These are phyloP conservation scores for Micoletzkya japonica DNA, from an alignment of 2,888 invertebrate genomes.

Conservation along the genomic window DNA sequence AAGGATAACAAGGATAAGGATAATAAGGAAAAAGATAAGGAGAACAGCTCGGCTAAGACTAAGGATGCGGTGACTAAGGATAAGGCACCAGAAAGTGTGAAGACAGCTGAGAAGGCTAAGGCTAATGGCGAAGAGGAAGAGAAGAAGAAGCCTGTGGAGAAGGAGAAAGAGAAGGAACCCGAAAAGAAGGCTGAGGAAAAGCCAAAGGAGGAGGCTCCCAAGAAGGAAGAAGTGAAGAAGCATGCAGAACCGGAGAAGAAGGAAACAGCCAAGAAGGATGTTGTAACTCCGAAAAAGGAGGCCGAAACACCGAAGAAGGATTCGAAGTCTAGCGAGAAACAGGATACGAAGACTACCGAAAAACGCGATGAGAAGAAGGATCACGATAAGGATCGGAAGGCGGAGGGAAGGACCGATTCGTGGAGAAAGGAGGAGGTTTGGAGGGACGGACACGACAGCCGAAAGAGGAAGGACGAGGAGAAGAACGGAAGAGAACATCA, in stretches of 20 bases:
- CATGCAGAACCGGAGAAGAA: neutral
- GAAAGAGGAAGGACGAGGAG: neutral
- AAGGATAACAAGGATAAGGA: neutral
- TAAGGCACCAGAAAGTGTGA: too few species aligned
- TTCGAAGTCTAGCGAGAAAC: neutral
- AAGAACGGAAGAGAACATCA: neutral
- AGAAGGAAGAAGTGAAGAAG: neutral
- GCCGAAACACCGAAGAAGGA: neutral
- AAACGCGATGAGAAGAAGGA: neutral
- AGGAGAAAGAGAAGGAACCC: slow-evolving; percentile 5
- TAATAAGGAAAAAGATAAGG: neutral
- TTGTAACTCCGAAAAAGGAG: neutral
- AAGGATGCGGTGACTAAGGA: too few species aligned
- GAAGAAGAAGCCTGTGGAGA: neutral
- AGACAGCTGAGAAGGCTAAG: neutral
- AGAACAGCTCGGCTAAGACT: neutral
- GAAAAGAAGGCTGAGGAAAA: neutral
- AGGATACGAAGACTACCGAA: neutral
- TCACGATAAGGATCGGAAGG: neutral
- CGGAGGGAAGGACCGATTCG: neutral
- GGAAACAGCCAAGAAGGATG: neutral
- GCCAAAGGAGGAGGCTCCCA: neutral
- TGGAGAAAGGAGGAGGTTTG: neutral
- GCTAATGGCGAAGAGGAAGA: neutral
- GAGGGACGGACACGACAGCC: neutral